Conservation (phyloP, 2,888 invertebrate genomes). For the Harpalus rufipes region DNA sequence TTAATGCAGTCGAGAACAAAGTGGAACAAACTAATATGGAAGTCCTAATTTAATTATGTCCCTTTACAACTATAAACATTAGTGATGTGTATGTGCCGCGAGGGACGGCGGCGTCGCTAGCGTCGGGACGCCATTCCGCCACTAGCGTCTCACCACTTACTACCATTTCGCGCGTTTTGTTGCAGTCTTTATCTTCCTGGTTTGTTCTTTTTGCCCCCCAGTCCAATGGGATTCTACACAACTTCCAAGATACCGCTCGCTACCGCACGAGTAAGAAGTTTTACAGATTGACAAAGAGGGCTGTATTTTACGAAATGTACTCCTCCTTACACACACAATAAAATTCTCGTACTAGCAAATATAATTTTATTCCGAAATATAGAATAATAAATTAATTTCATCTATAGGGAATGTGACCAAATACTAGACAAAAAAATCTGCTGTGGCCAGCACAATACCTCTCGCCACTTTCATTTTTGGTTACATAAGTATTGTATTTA, state of each 20-base stretch:
- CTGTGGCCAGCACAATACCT: no score
- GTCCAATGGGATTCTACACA: neutral
- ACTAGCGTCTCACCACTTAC: slow-evolving; percentile 49
- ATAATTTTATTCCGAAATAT: neutral
- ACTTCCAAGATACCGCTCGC: neutral
- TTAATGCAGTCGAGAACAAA: slow-evolving; percentile 63
- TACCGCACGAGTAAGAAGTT: neutral
- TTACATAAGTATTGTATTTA: no score
- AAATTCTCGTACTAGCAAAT: neutral
- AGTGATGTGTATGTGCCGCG: slow-evolving; percentile 65
- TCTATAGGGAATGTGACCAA: no score
- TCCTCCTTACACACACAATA: neutral
- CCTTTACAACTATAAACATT: slow-evolving; percentile 67
- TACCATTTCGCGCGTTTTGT: slow-evolving; percentile 45
- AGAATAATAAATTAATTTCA: no score
- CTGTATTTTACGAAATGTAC: neutral
- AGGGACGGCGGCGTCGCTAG: slow-evolving; percentile 35
- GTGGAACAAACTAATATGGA: slow-evolving; percentile 67
- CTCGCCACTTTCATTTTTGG: no score
- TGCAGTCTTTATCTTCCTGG: slow-evolving; percentile 50
- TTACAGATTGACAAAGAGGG: neutral
- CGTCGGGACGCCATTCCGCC: slow-evolving; percentile 57
- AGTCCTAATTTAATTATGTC: slow-evolving; percentile 67
- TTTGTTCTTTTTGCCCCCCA: slow-evolving; percentile 28
- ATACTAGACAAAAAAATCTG: no score